A percentile compares a stretch with the other conserved stretches of the same genome.
phyloP scores from a whole-genome alignment of 35 echinoderm and acorn worm species.

The Ophiothrix spiculata region DNA sequence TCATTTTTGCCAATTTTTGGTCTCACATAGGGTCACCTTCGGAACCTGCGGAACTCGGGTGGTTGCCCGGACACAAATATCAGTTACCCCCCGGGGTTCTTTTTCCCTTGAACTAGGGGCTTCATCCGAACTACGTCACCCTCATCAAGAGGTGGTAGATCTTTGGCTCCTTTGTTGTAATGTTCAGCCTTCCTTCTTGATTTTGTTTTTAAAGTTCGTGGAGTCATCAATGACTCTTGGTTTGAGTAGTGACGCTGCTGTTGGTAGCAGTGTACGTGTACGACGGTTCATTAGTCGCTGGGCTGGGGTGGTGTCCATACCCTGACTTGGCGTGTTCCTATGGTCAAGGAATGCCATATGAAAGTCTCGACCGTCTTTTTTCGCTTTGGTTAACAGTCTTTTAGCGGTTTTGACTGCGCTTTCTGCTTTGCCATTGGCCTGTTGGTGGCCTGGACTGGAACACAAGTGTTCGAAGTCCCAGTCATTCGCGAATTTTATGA shows the following conservation, averaged over 20 bases:
- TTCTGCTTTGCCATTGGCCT: constrained; percentile 65
- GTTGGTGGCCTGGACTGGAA: constrained; percentile 34
- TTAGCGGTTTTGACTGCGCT: constrained; percentile 54
- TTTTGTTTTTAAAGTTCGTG: constrained; percentile 4
- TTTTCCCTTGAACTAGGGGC: neutral
- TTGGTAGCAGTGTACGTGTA: constrained; percentile 50
- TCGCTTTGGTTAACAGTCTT: constrained; percentile 42
- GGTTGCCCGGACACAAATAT: too few species aligned
- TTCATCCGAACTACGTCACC: constrained; percentile 56
- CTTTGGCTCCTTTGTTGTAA: constrained; percentile 41
- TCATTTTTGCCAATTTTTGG: too few species aligned
- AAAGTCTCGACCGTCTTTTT: too few species aligned
- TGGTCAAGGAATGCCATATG: constrained; percentile 50
- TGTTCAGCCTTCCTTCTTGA: constrained; percentile 16
- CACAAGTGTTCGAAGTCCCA: constrained; percentile 56
- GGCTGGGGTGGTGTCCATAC: constrained; percentile 36
- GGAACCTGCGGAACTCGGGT: too few species aligned
- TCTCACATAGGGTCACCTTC: too few species aligned
- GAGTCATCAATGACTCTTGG: constrained; percentile 27
- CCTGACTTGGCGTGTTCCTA: constrained; percentile 60
- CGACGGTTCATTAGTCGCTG: constrained; percentile 51
- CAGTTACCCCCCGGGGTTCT: neutral
- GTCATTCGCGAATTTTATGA: constrained; percentile 22
- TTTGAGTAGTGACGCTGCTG: constrained; percentile 21
- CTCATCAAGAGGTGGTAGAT: constrained; percentile 17